Evolutionary conservation across 2,113 vertebrate species (phyloP), one percentile per base, ranked within the genome.

Genomic region (Pluvialis apricaria): DNA sequence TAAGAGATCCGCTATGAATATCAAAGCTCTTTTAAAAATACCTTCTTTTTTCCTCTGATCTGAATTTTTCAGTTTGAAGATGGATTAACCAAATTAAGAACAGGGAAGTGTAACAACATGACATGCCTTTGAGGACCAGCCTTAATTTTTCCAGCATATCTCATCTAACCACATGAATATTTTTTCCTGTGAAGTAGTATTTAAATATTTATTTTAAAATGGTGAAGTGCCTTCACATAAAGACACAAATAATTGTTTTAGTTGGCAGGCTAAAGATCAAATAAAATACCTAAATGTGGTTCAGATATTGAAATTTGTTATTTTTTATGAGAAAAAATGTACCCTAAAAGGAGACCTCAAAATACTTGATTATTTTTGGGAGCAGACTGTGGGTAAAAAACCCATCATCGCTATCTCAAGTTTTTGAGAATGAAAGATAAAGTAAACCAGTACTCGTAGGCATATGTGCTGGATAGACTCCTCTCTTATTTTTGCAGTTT

Each of bases 201-300:
- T 97, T 91, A 97, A 97, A 98, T 96, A 96, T 97, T 97, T 97
- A 79, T 97, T 97, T 97, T 96, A 40, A 97, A 92, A 91, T 60
- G 61, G 70, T 84, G 86, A 94, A 94, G 70, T 92, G 69, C 91
- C 88, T 94, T 94, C 40, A 66, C n/a, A 81, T 95, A 96, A 91
- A 87, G 85, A 90, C 75, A 97, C 78, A 91, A 89, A 83, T 69
- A 86, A 86, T 90, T 83, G 64, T 96, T 97, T 96, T 77, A 88
- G 31, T 96, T 83, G 95, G 96, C 73, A 92, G 69, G 29, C 31
- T 31, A 8, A 12, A 72, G 64, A 92, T 86, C 25, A 87, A 96
- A 92, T 69, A 64, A 93, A 97, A 96, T 61, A 84, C 61, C 64
- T n/a, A 94, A 87, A 80, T 64, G 51, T 55, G 64, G 70, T 51